A percentile compares a stretch with the other conserved stretches of the same genome.
Conservation (phyloP, 2,888 invertebrate genomes). For the Podotricha telesiphe region DNA sequence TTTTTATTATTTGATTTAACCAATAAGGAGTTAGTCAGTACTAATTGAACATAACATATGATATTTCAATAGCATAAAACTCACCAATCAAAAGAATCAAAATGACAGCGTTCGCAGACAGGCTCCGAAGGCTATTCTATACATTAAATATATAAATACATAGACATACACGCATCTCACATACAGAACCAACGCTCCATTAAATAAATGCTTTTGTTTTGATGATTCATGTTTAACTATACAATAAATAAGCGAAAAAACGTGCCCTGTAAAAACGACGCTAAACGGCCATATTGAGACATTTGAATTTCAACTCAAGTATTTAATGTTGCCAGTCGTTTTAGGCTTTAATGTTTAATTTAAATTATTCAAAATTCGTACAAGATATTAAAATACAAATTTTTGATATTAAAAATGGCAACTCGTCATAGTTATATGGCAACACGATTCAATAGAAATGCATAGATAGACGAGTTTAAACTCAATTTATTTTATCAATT, state of each 20-base stretch:
- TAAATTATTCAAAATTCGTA: too few relatives aligned
- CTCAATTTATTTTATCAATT: neutral
- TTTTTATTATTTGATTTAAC: neutral
- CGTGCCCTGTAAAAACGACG: conserved; percentile 27
- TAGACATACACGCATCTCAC: conserved; percentile 56
- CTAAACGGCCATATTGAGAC: conserved; percentile 10
- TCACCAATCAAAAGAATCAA: conserved; percentile 71
- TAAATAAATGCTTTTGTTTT: conserved; percentile 72
- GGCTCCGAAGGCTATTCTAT: conserved; percentile 58
- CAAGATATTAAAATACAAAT: too few relatives aligned
- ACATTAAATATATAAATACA: conserved; percentile 50
- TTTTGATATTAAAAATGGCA: conserved; percentile 6
- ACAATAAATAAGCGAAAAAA: conserved; percentile 44
- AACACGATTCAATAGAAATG: conserved; percentile 16
- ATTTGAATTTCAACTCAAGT: neutral
- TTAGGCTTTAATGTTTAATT: too few relatives aligned
- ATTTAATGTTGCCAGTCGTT: conserved; percentile 1
- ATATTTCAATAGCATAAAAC: conserved; percentile 47
- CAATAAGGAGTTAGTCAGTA: too few relatives aligned
- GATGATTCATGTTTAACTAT: conserved; percentile 44
- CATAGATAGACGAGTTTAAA: conserved; percentile 24
- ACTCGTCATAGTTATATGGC: conserved; percentile 10
- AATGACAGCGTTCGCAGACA: conserved; percentile 58
- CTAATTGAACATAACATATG: too few relatives aligned
- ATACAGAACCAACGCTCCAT: conserved; percentile 40